Evolutionary conservation across 2,113 vertebrate genomes (phyloP).

Genomic region (Alouatta palliata): DNA sequence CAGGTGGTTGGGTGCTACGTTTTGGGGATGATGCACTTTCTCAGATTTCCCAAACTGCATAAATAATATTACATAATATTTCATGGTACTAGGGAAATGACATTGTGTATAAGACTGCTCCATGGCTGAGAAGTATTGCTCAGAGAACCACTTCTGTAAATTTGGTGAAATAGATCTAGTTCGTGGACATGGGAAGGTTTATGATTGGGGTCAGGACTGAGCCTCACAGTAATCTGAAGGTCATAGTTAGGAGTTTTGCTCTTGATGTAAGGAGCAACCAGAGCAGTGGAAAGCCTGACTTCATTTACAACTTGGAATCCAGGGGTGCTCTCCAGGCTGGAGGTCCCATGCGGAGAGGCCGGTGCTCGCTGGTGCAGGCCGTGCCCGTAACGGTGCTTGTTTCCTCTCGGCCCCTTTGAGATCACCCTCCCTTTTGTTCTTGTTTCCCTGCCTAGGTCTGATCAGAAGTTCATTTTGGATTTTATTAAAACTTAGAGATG

Average conservation of each 20-base stretch:
- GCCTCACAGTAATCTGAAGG: background rate
- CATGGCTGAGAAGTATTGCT: background rate
- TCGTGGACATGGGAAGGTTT: background rate
- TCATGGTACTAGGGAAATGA: background rate
- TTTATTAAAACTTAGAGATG: background rate
- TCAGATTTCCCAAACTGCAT: background rate
- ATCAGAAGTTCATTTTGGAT: background rate
- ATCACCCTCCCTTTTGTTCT: background rate
- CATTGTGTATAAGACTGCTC: background rate
- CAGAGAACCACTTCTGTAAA: background rate
- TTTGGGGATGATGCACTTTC: background rate
- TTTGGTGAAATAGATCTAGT: background rate
- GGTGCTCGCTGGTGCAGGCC: fast-evolving
- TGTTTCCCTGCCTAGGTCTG: background rate
- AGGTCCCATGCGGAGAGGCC: fast-evolving
- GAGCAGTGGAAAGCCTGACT: background rate
- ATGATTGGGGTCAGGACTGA: too few relatives aligned
- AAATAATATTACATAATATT: background rate
- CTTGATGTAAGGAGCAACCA: background rate
- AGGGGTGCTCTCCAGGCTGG: background rate
- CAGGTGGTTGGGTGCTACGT: fast-evolving
- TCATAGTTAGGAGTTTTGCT: background rate
- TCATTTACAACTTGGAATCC: background rate
- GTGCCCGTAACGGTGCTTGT: background rate
- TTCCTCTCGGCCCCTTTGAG: background rate